These are phyloP conservation scores for Gonocerus acuteangulatus DNA, from an alignment of 2,888 invertebrate species.

Conservation along the genomic window DNA sequence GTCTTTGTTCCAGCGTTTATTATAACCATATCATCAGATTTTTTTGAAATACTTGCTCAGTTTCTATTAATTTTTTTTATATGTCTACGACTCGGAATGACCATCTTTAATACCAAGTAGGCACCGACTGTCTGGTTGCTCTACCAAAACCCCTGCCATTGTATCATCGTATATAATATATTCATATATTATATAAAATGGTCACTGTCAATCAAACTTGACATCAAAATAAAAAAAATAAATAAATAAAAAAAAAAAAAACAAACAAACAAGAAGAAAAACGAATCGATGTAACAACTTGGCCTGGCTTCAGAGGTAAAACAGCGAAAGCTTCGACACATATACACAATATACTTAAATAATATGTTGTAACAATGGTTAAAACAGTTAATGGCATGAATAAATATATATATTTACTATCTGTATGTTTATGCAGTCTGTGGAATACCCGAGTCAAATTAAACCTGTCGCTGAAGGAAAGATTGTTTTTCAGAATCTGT, in stretches of 20 bases:
- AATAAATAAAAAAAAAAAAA: neutral
- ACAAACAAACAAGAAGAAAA: too few relatives aligned
- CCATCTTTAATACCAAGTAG: constrained; percentile 18
- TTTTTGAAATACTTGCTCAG: neutral
- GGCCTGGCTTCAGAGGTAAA: constrained; percentile 21
- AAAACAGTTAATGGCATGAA: constrained; percentile 33
- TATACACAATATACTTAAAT: constrained; percentile 24
- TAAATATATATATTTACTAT: constrained; percentile 34
- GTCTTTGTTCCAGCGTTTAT: constrained; percentile 30
- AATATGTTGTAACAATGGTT: constrained; percentile 21
- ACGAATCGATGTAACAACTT: constrained; percentile 32
- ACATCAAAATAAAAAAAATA: neutral
- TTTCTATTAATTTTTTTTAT: constrained; percentile 16
- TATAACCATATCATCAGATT: neutral
- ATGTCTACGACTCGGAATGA: constrained; percentile 4
- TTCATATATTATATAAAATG: constrained; percentile 27
- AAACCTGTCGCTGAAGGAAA: constrained; percentile 36
- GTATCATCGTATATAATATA: constrained; percentile 31
- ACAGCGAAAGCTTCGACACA: constrained; percentile 28
- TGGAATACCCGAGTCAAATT: constrained; percentile 36
- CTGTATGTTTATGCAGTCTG: constrained; percentile 35
- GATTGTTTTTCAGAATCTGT: constrained; percentile 31
- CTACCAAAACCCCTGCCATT: constrained; percentile 22
- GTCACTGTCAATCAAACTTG: constrained; percentile 17
- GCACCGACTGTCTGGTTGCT: constrained; percentile 15